Percentiles rank a stretch among this genome's conserved stretches.
phyloP scores from a whole-genome alignment of 1,140 invertebrate genomes.

The Leptoteleia sp. region DNA sequence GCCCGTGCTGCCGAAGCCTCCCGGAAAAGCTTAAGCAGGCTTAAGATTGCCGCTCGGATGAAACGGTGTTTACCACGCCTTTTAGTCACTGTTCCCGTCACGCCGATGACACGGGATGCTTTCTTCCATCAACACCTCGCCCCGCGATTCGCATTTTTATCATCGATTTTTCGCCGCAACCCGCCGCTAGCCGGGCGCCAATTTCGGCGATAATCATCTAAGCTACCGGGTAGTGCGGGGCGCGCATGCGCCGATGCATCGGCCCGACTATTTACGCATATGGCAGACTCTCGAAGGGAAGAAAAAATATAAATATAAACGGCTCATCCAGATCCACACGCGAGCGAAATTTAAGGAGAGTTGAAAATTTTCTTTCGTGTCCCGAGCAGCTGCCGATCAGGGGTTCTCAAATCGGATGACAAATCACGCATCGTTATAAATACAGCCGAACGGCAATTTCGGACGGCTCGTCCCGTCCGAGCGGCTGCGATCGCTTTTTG shows the following conservation, averaged over 20 bases:
- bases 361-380: slow-evolving; percentile 65
- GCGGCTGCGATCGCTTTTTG: too few relatives aligned
- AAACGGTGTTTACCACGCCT: slow-evolving; percentile 61
- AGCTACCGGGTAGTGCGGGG: background rate
- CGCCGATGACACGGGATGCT: slow-evolving; percentile 29
- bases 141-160: too few relatives aligned
- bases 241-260: slow-evolving; percentile 39
- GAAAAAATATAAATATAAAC: slow-evolving; percentile 58
- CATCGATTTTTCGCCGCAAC: too few relatives aligned
- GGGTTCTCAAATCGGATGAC: slow-evolving; percentile 54
- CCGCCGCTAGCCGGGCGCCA: too few relatives aligned
- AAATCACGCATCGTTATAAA: too few relatives aligned
- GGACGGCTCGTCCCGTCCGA: too few relatives aligned
- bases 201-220: too few relatives aligned
- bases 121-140: background rate
- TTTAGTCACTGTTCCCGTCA: slow-evolving; percentile 54
- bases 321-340: slow-evolving; percentile 60
- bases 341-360: slow-evolving; percentile 67
- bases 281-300: slow-evolving; percentile 33
- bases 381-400: slow-evolving; percentile 66
- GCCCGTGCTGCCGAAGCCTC: slow-evolving; percentile 69
- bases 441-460: too few relatives aligned
- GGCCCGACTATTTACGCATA: slow-evolving; percentile 60
- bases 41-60: slow-evolving; percentile 60
- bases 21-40: slow-evolving; percentile 75